A percentile compares a stretch with the other conserved stretches of the same genome.
Evolutionary conservation across 2,113 vertebrate species (phyloP).

Genomic region (Leuciscus idus): DNA sequence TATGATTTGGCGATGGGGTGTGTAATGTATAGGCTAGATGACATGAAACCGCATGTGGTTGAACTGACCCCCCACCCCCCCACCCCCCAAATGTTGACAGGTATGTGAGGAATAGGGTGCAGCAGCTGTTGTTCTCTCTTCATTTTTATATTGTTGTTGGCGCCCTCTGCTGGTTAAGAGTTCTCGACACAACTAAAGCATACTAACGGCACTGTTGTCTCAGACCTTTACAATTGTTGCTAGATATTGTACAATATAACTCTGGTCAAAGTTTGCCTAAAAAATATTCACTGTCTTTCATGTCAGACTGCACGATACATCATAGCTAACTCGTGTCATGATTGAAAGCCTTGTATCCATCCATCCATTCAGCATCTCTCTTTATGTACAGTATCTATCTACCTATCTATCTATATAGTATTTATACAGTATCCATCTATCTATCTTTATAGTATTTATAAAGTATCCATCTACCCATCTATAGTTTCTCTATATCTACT

Average conservation of each 20-base stretch:
- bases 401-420: neutral
- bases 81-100: no score
- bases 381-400: neutral
- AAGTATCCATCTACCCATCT: neutral
- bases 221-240: neutral
- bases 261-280: neutral
- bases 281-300: neutral
- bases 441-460: neutral
- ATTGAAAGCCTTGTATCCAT: neutral
- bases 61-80: no score
- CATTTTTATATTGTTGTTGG: neutral
- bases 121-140: conserved; percentile 1
- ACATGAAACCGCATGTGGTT: no score
- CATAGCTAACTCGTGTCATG: no score
- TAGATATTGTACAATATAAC: neutral
- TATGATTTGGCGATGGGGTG: no score
- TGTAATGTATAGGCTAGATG: no score
- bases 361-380: neutral
- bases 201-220: neutral
- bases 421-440: no score
- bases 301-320: no score
- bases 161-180: conserved; percentile 28
- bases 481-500: no score
- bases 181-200: neutral
- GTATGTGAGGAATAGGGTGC: neutral